phyloP scores from a whole-genome alignment of 2,113 vertebrate genomes.

The Platysternon megacephalum region DNA sequence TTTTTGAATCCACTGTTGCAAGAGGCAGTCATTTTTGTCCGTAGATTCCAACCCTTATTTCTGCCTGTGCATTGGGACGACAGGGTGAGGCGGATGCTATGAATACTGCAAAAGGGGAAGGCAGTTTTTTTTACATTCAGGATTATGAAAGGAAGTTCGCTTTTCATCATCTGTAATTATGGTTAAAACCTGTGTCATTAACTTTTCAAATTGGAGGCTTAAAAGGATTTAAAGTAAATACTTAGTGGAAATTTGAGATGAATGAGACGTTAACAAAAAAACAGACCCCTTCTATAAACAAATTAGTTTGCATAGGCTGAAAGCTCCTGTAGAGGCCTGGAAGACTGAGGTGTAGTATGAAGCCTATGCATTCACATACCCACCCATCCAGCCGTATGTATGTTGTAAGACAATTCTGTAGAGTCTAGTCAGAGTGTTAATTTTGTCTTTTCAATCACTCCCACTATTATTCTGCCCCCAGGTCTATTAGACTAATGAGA shows the following conservation, averaged over 20 bases:
- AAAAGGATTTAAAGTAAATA: slow-evolving; percentile 47
- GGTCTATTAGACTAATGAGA: background rate
- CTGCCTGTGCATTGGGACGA: background rate
- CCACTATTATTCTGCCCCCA: background rate
- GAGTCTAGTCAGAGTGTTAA: slow-evolving; percentile 36
- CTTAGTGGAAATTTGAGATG: slow-evolving; percentile 29
- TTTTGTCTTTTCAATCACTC: slow-evolving; percentile 54
- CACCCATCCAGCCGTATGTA: background rate
- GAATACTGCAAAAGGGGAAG: background rate
- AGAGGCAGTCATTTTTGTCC: accelerated
- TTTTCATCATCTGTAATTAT: background rate
- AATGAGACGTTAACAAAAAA: background rate
- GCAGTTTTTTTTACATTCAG: accelerated
- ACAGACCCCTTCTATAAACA: background rate
- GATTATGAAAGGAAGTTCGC: background rate
- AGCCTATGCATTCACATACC: background rate
- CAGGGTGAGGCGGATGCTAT: accelerated
- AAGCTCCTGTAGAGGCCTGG: slow-evolving; percentile 11
- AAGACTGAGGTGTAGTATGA: slow-evolving; percentile 28
- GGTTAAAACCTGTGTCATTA: slow-evolving; percentile 53
- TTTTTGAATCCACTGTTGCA: background rate
- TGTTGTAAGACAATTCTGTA: background rate
- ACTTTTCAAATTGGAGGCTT: slow-evolving; percentile 48
- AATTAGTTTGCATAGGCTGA: background rate
- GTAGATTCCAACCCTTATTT: accelerated